A percentile compares a stretch with the other conserved stretches of the same genome.
These are phyloP conservation scores for Eupithecia subfuscata DNA, from an alignment of 2,888 invertebrate species.

Conservation along the genomic window DNA sequence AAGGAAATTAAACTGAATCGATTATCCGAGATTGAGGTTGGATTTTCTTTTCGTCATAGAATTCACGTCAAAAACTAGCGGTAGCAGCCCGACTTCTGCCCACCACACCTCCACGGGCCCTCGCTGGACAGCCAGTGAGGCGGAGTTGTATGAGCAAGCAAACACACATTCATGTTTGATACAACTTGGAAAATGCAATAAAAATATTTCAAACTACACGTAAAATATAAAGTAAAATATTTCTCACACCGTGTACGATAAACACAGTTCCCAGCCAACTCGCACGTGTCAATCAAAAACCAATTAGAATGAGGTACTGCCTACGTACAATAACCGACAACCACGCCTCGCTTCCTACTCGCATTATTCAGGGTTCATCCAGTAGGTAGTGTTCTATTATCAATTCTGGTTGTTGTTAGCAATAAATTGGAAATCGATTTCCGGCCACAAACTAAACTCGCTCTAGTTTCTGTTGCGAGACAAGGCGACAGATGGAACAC, in stretches of 20 bases:
- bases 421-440: slow-evolving; percentile 27
- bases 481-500: slow-evolving; percentile 25
- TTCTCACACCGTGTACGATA: background rate
- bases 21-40: too few relatives aligned
- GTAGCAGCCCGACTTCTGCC: too few relatives aligned
- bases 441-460: slow-evolving; percentile 23
- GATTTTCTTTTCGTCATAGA: too few relatives aligned
- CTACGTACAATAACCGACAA: background rate
- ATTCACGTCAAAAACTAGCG: too few relatives aligned
- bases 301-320: background rate
- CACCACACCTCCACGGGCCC: background rate
- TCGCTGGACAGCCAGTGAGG: background rate
- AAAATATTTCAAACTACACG: background rate
- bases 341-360: slow-evolving; percentile 5
- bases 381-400: slow-evolving; percentile 8
- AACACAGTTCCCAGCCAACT: background rate
- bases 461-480: slow-evolving; percentile 29
- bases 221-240: background rate
- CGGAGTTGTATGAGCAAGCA: background rate
- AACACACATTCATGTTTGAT: too few relatives aligned
- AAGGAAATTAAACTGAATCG: too few relatives aligned
- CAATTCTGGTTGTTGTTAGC: slow-evolving; percentile 15
- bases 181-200: background rate
- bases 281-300: background rate
- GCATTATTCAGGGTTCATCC: background rate